These are phyloP conservation scores for Charaxes varanes DNA, from an alignment of 1,140 invertebrate genomes.

Conservation along the genomic window DNA sequence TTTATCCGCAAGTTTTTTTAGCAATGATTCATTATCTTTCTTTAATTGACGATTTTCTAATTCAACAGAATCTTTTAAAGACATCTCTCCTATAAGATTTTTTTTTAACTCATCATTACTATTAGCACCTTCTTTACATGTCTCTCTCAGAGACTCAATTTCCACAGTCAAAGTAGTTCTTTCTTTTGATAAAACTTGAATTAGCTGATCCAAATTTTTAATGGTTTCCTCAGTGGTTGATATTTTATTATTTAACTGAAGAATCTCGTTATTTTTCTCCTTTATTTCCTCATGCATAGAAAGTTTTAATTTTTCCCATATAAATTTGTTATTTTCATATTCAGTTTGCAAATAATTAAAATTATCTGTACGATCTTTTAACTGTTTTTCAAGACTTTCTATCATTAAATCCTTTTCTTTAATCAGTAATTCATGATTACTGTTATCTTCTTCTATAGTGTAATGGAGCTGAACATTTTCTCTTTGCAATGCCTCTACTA, in stretches of 20 bases:
- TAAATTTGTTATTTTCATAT: constrained; percentile 27
- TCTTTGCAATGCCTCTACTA: constrained; percentile 26
- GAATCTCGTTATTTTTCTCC: constrained; percentile 6
- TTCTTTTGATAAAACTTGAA: constrained; percentile 14
- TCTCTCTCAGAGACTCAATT: constrained; percentile 12
- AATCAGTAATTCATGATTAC: constrained; percentile 31
- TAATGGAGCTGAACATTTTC: constrained; percentile 37
- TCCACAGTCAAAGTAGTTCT: constrained; percentile 15
- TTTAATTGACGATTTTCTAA: too few species aligned
- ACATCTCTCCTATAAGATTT: constrained; percentile 20
- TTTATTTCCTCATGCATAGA: constrained; percentile 18
- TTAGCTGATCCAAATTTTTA: constrained; percentile 9
- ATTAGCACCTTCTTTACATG: constrained; percentile 11
- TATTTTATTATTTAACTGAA: constrained; percentile 9
- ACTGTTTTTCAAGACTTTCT: constrained; percentile 21
- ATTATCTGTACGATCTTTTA: constrained; percentile 18
- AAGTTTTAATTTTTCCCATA: constrained; percentile 18
- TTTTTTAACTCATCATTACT: constrained; percentile 19
- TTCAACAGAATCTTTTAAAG: constrained; percentile 15
- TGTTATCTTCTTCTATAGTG: constrained; percentile 31
- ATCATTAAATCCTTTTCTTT: constrained; percentile 34
- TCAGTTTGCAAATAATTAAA: constrained; percentile 23
- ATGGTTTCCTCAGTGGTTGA: constrained; percentile 4
- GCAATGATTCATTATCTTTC: constrained; percentile 9
- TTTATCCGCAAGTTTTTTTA: too few species aligned